Conservation (phyloP, 1,140 invertebrate genomes). For the Asbolus verrucosus region DNA sequence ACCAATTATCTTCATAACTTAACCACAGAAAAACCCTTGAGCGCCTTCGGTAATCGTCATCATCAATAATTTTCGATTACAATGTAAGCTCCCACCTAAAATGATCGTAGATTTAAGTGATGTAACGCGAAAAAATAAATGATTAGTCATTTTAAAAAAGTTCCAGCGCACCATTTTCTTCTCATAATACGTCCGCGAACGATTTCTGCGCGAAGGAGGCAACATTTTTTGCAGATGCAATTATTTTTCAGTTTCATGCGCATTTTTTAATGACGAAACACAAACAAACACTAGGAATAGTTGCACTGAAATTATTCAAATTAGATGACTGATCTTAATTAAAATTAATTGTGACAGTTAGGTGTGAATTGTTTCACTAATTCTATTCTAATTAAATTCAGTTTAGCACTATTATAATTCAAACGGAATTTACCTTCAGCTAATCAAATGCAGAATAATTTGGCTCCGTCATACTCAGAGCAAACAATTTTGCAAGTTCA, state of each 20-base stretch:
- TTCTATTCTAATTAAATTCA: constrained; percentile 25
- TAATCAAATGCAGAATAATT: constrained; percentile 13
- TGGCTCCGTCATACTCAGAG: neutral
- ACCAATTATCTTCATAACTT: constrained; percentile 5
- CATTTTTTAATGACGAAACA: too few relatives aligned
- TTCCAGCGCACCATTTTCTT: too few relatives aligned
- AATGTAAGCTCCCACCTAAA: too few relatives aligned
- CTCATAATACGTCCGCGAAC: too few relatives aligned
- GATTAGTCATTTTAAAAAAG: too few relatives aligned
- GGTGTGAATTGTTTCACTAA: constrained; percentile 25
- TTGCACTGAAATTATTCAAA: constrained; percentile 21
- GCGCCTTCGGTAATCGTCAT: neutral
- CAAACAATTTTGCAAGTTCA: too few relatives aligned
- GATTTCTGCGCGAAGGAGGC: too few relatives aligned
- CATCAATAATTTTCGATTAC: too few relatives aligned
- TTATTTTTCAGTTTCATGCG: too few relatives aligned
- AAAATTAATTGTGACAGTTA: constrained; percentile 21
- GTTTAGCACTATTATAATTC: constrained; percentile 24
- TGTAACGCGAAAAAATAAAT: neutral
- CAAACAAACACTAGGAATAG: neutral
- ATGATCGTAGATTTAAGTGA: too few relatives aligned
- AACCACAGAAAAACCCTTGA: neutral
- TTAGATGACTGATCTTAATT: constrained; percentile 16
- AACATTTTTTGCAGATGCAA: too few relatives aligned
- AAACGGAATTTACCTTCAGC: constrained; percentile 29